Percentiles rank a stretch among this genome's conserved stretches.
Conservation (phyloP, 2,888 invertebrate species). For the Philaethria dido region DNA sequence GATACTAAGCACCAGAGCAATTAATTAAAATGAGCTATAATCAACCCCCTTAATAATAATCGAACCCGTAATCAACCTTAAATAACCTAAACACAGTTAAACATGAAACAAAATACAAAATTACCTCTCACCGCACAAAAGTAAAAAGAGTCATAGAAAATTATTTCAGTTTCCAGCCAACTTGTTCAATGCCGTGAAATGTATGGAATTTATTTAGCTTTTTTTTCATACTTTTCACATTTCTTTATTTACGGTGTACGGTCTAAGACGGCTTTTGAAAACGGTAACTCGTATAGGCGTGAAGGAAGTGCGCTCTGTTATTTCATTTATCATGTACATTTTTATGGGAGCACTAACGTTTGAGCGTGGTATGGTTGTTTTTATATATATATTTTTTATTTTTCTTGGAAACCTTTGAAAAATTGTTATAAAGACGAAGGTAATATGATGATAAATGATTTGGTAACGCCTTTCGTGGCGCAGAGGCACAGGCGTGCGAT, state of each 20-base stretch:
- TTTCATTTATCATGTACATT: conserved; percentile 26
- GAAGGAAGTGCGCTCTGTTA: conserved; percentile 17
- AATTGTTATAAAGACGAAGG: too few relatives aligned
- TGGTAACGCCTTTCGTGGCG: too few relatives aligned
- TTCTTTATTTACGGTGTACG: conserved; percentile 37
- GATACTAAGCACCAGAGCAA: too few relatives aligned
- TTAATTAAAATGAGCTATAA: too few relatives aligned
- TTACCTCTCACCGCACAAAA: neutral
- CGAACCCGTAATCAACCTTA: too few relatives aligned
- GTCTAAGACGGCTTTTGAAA: conserved; percentile 36
- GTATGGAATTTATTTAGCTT: conserved; percentile 29
- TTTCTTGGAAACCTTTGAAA: neutral
- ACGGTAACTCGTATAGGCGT: conserved; percentile 19
- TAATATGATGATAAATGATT: too few relatives aligned
- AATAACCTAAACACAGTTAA: neutral
- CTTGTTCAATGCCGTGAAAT: conserved; percentile 31
- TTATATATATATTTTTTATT: conserved; percentile 1
- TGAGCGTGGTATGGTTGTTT: neutral
- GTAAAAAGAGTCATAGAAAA: conserved; percentile 25
- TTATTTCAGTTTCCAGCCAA: conserved; percentile 23
- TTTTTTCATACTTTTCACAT: conserved; percentile 29
- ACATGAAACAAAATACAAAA: conserved; percentile 18
- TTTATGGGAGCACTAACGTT: conserved; percentile 15
- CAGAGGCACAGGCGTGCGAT: too few relatives aligned
- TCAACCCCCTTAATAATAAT: too few relatives aligned